Evolutionary conservation across 92 coral and sea anemone genomes (phyloP).

Genomic region (Epizoanthus scotinus): DNA sequence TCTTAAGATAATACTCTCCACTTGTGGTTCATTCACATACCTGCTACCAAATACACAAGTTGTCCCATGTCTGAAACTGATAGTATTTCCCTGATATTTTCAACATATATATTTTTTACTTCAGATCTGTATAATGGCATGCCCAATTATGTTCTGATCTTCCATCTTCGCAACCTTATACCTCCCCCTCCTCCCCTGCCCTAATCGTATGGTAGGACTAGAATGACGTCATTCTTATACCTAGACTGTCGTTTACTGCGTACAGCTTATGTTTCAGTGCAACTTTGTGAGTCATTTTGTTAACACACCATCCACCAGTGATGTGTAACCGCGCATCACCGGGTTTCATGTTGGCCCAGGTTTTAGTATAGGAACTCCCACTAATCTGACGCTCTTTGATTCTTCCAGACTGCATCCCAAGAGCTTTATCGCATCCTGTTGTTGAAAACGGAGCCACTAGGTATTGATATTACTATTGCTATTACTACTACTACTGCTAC

Average conservation of each 20-base stretch:
- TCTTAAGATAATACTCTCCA: no score
- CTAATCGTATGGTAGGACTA: neutral
- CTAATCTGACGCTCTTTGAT: slow-evolving; percentile 59
- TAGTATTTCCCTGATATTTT: no score
- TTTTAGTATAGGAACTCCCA: slow-evolving; percentile 45
- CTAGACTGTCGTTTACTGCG: slow-evolving; percentile 62
- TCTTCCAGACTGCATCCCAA: slow-evolving; percentile 69
- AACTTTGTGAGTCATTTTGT: slow-evolving; percentile 33
- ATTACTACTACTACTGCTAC: no score
- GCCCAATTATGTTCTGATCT: neutral
- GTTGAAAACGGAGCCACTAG: neutral
- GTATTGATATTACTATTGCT: neutral
- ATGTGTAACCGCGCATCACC: slow-evolving; percentile 61
- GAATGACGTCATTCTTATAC: slow-evolving; percentile 43
- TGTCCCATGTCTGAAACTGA: no score
- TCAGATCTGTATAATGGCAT: neutral
- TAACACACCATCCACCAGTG: slow-evolving; percentile 80
- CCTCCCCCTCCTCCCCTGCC: neutral
- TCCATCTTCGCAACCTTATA: no score
- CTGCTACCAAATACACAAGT: no score
- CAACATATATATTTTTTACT: neutral
- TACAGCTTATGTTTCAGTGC: neutral
- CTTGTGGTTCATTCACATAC: no score
- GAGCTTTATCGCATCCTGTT: slow-evolving; percentile 63
- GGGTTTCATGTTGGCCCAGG: slow-evolving; percentile 44